These are phyloP conservation scores for Tetragnatha montana DNA, from an alignment of 2,888 invertebrate genomes.

Conservation along the genomic window DNA sequence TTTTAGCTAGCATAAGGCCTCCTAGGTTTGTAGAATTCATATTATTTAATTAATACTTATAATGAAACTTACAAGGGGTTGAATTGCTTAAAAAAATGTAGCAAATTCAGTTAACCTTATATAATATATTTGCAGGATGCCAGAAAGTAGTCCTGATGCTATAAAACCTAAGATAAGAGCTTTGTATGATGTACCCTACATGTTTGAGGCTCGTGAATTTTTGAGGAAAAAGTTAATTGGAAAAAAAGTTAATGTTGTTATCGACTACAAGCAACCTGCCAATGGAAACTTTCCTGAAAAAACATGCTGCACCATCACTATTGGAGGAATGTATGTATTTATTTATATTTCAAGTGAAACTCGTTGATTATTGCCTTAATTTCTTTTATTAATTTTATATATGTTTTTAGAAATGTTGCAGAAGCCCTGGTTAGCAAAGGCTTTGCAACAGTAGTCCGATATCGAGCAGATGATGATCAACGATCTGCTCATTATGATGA, in stretches of 20 bases:
- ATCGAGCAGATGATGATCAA: constrained; percentile 96
- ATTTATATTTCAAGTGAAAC: not conserved
- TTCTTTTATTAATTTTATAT: constrained; percentile 40
- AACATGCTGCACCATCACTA: constrained; percentile 92
- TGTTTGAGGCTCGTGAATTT: constrained; percentile 98
- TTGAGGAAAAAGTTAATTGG: constrained; percentile 95
- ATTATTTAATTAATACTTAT: not conserved
- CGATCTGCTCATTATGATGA: constrained; percentile 95
- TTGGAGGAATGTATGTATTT: constrained; percentile 83
- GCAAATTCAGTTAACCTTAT: not conserved
- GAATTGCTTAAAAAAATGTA: too few species aligned
- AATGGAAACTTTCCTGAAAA: constrained; percentile 96
- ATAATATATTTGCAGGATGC: constrained; percentile 75
- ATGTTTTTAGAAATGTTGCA: constrained; percentile 85
- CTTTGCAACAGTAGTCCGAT: constrained; percentile 92
- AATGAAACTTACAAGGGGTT: too few species aligned
- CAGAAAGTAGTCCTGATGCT: constrained; percentile 70
- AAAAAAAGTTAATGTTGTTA: constrained; percentile 91
- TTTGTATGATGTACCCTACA: constrained; percentile 97
- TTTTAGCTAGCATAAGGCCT: constrained; percentile 95
- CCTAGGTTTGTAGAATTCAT: constrained; percentile 82
- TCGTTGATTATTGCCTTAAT: not conserved
- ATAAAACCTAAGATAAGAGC: constrained; percentile 82
- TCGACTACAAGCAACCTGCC: constrained; percentile 97
- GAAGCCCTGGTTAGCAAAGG: constrained; percentile 95